Conservation (phyloP, 2,113 vertebrate species). For the Rhinopomastus cyanomelas region DNA sequence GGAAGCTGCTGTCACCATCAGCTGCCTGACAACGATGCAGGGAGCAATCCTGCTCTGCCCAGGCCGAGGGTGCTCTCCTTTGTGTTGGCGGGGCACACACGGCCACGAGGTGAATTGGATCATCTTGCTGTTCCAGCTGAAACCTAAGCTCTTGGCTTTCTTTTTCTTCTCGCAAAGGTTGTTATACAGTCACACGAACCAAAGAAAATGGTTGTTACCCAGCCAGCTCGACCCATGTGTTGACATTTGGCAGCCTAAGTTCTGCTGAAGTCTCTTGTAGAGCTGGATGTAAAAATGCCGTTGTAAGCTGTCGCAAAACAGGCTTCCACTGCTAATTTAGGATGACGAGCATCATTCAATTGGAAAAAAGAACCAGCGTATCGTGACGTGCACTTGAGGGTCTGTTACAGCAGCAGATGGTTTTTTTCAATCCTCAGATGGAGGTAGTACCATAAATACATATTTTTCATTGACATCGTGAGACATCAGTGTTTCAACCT, state of each 20-base stretch:
- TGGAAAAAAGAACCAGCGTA: background rate
- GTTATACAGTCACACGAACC: background rate
- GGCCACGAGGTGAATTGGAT: constrained; percentile 11
- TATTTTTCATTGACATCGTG: background rate
- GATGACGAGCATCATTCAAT: background rate
- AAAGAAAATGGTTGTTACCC: background rate
- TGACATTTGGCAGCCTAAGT: background rate
- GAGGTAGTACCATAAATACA: background rate
- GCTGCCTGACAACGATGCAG: fast-evolving
- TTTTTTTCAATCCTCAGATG: background rate
- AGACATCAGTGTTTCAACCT: background rate
- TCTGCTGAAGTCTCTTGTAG: background rate
- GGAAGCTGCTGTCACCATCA: background rate
- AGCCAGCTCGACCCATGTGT: background rate
- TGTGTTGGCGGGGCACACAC: background rate
- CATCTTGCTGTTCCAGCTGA: background rate
- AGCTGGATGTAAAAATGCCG: background rate
- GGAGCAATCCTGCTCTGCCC: background rate
- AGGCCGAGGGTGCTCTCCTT: background rate
- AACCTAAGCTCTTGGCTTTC: background rate
- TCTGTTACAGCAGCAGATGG: background rate
- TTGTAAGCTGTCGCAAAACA: constrained; percentile 1
- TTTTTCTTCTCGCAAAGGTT: constrained; percentile 6
- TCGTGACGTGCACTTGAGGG: background rate
- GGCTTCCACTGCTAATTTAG: background rate